Evolutionary conservation across 2,888 invertebrate genomes (phyloP), one percentile per base, ranked within the genome.

Genomic region (Sicus ferrugineus): DNA sequence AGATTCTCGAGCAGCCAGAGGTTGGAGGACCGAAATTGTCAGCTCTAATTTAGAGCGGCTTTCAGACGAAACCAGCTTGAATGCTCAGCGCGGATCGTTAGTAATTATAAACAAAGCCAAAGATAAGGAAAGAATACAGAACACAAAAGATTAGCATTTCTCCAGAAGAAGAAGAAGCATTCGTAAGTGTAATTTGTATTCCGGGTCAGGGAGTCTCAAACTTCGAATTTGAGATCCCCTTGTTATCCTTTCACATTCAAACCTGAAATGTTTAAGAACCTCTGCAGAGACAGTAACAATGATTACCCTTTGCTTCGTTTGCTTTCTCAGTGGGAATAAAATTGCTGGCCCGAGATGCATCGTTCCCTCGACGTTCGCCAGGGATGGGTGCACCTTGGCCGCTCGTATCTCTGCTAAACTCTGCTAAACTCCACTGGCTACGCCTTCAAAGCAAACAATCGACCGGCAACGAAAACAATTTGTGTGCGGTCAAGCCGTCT

Each of bases 381-480:
- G 23, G 34, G 23, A 63, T 28, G 42, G 4, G 16, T 42, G 28
- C 26, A 48, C 28, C 2, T 30, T 30, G 50, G 16, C 19, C 28
- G n/a, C 50, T 3, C 14, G 14, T 46, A 31, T 23, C n/a, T 67
- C 48, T 59, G 48, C 31, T 67, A 31, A 28, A 11, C 59, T 48
- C 34, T 58, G 59, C 26, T 38, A 19, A 5, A 14, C 31, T 21
- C 59, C 21, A 30, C 23, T 30, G 46, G 46, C 21, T 14, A 58
- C 67, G 46, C 67, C 67, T 59, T 38, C 21, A 9, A 31, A 30
- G 48, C 59, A 67, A 67, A 48, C 67, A 46, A 54, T n/a, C 59
- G 46, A 48, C 48, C 21, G n/a, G 31, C 6, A 58, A 50, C 31
- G 48, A 48, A 46, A 48, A 58, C 26, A 31, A 59, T 48, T 67